Percentiles rank a stretch among this genome's conserved stretches.
These are phyloP conservation scores for Mungos mungo DNA, from an alignment of 2,113 vertebrate species.

Conservation along the genomic window DNA sequence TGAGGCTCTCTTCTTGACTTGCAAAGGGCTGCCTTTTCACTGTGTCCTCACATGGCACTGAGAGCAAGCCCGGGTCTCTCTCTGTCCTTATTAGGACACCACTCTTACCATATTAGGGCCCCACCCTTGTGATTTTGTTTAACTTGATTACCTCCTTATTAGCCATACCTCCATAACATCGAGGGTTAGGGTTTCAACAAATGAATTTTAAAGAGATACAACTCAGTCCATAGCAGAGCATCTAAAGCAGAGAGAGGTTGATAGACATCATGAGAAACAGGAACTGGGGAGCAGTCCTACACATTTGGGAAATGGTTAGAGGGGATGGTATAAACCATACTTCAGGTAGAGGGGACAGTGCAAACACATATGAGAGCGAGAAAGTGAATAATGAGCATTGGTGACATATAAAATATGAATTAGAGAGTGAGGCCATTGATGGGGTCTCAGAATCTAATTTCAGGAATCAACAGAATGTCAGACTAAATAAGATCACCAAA, in stretches of 20 bases:
- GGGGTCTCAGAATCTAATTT: neutral
- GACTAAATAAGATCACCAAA: neutral
- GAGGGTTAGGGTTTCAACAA: neutral
- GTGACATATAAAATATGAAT: neutral
- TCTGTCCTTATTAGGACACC: neutral
- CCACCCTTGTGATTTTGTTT: neutral
- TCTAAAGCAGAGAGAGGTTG: neutral
- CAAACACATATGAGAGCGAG: neutral
- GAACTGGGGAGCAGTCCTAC: neutral
- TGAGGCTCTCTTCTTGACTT: neutral
- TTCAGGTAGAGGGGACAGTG: too few relatives aligned
- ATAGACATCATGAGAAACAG: neutral
- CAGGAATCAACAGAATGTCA: neutral
- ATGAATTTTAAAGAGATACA: neutral
- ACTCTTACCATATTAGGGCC: neutral
- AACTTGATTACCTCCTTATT: neutral
- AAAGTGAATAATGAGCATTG: neutral
- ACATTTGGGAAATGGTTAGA: neutral
- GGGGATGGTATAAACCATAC: neutral
- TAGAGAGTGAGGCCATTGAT: neutral
- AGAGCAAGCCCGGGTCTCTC: neutral
- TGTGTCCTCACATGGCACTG: neutral
- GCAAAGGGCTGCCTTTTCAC: neutral
- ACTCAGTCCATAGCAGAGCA: neutral
- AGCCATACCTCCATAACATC: neutral